Base-by-base conservation (phyloP, 2,888 invertebrate genomes). In the Stenodera caucasica region DNA sequence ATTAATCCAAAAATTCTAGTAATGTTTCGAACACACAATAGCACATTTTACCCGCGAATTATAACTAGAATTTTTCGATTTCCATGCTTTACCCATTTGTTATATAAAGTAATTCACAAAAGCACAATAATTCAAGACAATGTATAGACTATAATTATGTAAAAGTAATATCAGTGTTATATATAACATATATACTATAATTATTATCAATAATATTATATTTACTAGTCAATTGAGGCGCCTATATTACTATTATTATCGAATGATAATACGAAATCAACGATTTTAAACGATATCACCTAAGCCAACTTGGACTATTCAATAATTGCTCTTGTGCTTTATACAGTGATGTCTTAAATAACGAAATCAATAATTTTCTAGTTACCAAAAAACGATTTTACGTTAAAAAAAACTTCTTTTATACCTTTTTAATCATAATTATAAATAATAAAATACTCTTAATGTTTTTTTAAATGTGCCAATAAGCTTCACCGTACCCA, bases 41-140 rank as follows among this genome's bases (percentile, higher is more conserved):
- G 40, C 45, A 45, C 45, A 21, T 23, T 45, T 1, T 9, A n/a
- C 21, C 23, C 9, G 9, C 12, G 6, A 45, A 45, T 2, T 12
- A 23, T 45, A 5, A 45, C 12, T 45, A 45, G 45, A 45, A 45
- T 23, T 45, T 45, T 45, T 45, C 45, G 45, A 45, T 45, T 55
- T 55, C 55, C 55, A 63, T 52, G 65, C 65, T 66, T 72, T 72
- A 71, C 68, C 61, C 75, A 75, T 75, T 75, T 74, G 74, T 77
- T 77, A 70, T 75, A 70, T 69, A 71, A 72, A 68, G 69, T 68
- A 64, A 71, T 73, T 76, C 77, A 75, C 75, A 72, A 70, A 23
- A 76, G 80, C 80, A 80, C 80, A 80, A 80, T 80, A 80, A 80
- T 77, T 73, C 72, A 76, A 77, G 80, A 80, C 80, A 80, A 80